These are phyloP conservation scores for Odobenus rosmarus DNA, from an alignment of 2,113 vertebrate genomes.

Conservation along the genomic window DNA sequence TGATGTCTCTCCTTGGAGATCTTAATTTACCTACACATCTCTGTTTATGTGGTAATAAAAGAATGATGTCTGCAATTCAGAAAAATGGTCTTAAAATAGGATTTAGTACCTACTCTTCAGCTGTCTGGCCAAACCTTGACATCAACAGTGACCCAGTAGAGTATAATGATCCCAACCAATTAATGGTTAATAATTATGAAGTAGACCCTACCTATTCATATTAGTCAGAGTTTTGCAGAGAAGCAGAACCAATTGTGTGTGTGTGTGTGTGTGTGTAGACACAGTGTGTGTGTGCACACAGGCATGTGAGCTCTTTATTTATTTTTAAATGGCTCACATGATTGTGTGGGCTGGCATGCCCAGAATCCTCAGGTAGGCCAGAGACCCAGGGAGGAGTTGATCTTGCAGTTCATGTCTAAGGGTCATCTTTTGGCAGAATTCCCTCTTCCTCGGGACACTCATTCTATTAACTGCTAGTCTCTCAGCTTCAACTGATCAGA, in stretches of 20 bases:
- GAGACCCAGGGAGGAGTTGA: background rate
- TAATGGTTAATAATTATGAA: background rate
- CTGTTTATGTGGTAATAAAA: background rate
- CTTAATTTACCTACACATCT: background rate
- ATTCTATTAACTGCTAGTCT: background rate
- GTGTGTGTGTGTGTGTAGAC: background rate
- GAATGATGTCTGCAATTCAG: background rate
- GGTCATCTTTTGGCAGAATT: background rate
- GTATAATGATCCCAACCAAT: background rate
- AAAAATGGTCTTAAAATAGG: background rate
- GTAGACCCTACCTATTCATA: background rate
- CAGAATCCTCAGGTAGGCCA: background rate
- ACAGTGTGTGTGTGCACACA: background rate
- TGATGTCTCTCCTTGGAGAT: background rate
- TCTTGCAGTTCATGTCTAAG: background rate
- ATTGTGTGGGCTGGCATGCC: background rate
- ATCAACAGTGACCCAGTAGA: background rate
- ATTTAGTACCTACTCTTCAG: background rate
- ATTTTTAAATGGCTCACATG: background rate
- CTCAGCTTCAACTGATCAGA: background rate
- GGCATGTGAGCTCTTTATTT: background rate
- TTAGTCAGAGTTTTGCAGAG: background rate
- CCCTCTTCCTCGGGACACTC: background rate
- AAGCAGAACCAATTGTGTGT: background rate
- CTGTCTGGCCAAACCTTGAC: background rate